A percentile compares a stretch with the other conserved stretches of the same genome.
Conservation (phyloP, 2,888 invertebrate species). For the Shargacucullia verbasci region DNA sequence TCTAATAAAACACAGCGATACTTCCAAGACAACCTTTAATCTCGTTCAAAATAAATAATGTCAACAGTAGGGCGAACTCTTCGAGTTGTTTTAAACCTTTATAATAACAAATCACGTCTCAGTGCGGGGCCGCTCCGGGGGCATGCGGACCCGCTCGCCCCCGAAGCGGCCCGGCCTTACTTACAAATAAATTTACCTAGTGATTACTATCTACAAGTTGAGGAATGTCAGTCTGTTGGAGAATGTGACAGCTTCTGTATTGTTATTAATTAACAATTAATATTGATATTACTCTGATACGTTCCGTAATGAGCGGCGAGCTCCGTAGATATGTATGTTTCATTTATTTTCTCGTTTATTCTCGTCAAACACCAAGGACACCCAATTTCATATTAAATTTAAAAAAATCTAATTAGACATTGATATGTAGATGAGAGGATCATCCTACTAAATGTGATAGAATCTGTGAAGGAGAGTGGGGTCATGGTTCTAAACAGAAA, state of each 20-base stretch:
- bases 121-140: conserved; percentile 19
- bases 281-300: conserved; percentile 37
- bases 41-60: conserved; percentile 85
- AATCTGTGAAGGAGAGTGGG: too few species aligned
- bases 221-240: conserved; percentile 72
- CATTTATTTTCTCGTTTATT: conserved; percentile 7
- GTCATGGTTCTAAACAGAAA: too few species aligned
- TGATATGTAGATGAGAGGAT: too few species aligned
- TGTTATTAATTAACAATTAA: background rate
- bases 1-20: conserved; percentile 63
- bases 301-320: conserved; percentile 8
- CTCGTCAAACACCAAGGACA: conserved; percentile 24
- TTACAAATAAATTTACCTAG: conserved; percentile 75
- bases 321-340: conserved; percentile 5
- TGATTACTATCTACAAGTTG: conserved; percentile 71
- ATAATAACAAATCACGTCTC: conserved; percentile 81
- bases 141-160: background rate
- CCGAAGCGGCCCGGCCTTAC: conserved; percentile 40
- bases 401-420: too few species aligned
- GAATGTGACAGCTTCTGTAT: conserved; percentile 32
- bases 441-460: too few species aligned
- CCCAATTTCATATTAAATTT: too few species aligned
- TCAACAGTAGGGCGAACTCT: conserved; percentile 88
- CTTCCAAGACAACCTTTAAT: conserved; percentile 88
- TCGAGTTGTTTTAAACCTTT: conserved; percentile 83